These are phyloP conservation scores for Sepioteuthis lessoniana DNA, from an alignment of 2,888 invertebrate genomes.

Conservation along the genomic window DNA sequence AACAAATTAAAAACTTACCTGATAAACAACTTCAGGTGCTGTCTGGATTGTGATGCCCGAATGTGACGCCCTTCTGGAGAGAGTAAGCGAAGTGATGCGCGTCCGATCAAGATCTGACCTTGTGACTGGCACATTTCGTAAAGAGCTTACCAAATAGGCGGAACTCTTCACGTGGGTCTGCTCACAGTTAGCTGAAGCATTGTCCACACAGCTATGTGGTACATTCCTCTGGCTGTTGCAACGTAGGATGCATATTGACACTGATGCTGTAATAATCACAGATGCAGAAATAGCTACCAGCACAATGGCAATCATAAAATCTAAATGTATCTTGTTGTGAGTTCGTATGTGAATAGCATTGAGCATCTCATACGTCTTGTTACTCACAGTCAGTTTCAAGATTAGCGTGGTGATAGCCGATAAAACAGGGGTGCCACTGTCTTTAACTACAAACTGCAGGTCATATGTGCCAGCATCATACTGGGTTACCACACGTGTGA, in stretches of 20 bases:
- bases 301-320: conserved; percentile 33
- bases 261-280: neutral
- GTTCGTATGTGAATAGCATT: neutral
- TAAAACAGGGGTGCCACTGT: conserved; percentile 1
- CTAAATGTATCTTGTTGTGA: neutral
- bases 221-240: conserved; percentile 1
- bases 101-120: neutral
- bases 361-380: conserved; percentile 1
- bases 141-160: neutral
- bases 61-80: conserved; percentile 6
- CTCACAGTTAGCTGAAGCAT: neutral
- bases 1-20: neutral
- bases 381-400: neutral
- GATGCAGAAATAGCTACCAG: conserved; percentile 1
- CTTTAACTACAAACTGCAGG: conserved; percentile 16
- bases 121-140: neutral
- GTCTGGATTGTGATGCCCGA: conserved; percentile 6
- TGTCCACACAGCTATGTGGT: neutral
- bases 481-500: neutral
- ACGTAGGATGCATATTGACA: neutral
- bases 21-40: conserved; percentile 2
- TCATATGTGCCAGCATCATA: neutral
- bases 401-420: neutral
- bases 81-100: neutral
- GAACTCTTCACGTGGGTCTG: conserved; percentile 8